Conservation (phyloP, 2,888 invertebrate genomes). For the Aquatica leii region DNA sequence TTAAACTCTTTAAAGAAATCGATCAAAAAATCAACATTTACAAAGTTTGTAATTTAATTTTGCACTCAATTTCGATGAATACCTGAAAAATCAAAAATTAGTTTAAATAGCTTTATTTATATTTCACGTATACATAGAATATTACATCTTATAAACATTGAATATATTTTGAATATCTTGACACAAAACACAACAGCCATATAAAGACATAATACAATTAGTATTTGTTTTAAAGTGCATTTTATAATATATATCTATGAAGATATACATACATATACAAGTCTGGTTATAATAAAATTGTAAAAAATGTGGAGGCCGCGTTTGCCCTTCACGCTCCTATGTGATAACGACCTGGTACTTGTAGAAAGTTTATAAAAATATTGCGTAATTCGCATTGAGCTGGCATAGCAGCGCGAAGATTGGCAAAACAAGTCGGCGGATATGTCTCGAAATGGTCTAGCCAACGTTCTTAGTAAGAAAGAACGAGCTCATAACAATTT, state of each 20-base stretch:
- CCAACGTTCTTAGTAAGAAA: conserved; percentile 34
- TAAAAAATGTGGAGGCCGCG: conserved; percentile 57
- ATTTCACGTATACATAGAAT: conserved; percentile 57
- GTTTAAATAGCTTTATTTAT: conserved; percentile 44
- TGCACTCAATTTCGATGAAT: too few species aligned
- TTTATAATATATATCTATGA: conserved; percentile 30
- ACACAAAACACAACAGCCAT: conserved; percentile 60
- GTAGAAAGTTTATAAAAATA: conserved; percentile 42
- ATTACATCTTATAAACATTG: conserved; percentile 58
- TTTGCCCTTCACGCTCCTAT: conserved; percentile 57
- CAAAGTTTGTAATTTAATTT: too few species aligned
- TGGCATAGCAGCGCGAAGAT: conserved; percentile 57
- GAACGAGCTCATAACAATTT: conserved; percentile 52
- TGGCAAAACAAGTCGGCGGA: conserved; percentile 54
- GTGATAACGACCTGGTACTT: conserved; percentile 61
- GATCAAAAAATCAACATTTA: too few species aligned
- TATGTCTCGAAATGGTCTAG: conserved; percentile 63
- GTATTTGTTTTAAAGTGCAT: conserved; percentile 28
- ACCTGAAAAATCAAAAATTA: too few species aligned
- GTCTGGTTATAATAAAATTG: conserved; percentile 56
- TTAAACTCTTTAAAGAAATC: too few species aligned
- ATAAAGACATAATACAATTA: conserved; percentile 37
- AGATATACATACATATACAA: conserved; percentile 48
- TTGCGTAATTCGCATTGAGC: conserved; percentile 45
- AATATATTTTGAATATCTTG: conserved; percentile 56